Evolutionary conservation across 2,113 vertebrate species (phyloP), one percentile per base, ranked within the genome.

Genomic region (Eublepharis macularius): DNA sequence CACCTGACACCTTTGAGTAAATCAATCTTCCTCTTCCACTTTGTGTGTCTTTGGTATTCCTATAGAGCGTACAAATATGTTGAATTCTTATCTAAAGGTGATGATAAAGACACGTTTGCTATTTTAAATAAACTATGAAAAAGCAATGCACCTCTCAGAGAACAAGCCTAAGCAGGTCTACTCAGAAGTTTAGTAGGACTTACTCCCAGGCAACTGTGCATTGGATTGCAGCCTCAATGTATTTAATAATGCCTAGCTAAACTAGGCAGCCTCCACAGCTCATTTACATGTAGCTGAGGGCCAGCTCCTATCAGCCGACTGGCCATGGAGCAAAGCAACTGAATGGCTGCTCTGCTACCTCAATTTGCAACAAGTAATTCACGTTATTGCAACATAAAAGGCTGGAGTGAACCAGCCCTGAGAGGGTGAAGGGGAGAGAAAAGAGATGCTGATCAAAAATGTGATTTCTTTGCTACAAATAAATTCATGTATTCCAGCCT

Each of bases 31-130:
- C 80, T 45, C 32, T 41, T 19, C 36, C 10, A 2, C 86, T 80
- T 69, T 65, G 4, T 49, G 29, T 47, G 76, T 60, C 88, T 78
- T 84, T 45, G 83, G 89, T 74, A 72, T 34, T 84, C 51, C 14
- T 7, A 47, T 54, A 78, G 43, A 63, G 41, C 85, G 81, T 76
- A 81, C 85, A 91, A 87, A 86, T 87, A 80, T 83, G 70, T 19
- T 36, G 9, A 19, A 8, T 57, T 26, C 73, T 47, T 17, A 65
- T 70, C 7, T 34, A 54, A 13, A 17, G 4, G 45, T 32, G 10
- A 57, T 0, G 70, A 66, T 84, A 54, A 69, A 72, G 41, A 69
- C 54, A 43, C 60, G n/a, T 90, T 76, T 84, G 54, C 2, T 82
- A 66, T 82, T 24, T 65, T 76, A 87, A 86, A 90, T 83, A n/a